These are phyloP conservation scores for Cephalopterus ornatus DNA, from an alignment of 2,113 vertebrate genomes.

Conservation along the genomic window DNA sequence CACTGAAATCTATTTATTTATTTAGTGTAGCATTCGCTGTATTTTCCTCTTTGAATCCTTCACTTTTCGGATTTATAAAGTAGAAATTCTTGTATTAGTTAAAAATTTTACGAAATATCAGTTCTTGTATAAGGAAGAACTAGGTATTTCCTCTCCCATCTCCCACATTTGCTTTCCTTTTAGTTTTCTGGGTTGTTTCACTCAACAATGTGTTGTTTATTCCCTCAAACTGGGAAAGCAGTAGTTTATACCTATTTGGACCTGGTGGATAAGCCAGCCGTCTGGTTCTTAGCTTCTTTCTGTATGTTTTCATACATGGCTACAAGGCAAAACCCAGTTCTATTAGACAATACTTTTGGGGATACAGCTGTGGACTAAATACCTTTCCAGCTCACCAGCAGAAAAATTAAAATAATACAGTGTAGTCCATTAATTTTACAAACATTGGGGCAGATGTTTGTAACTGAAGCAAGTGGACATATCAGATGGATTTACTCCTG, in stretches of 20 bases:
- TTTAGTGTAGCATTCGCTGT: neutral
- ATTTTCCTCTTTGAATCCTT: neutral
- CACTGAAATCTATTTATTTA: neutral
- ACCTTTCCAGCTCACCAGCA: neutral
- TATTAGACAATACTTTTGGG: neutral
- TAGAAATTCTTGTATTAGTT: neutral
- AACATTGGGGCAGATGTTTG: neutral
- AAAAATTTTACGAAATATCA: neutral
- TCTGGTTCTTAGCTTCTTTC: neutral
- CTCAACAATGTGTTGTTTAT: neutral
- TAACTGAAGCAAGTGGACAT: neutral
- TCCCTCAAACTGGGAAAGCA: neutral
- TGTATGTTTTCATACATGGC: neutral
- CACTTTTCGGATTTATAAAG: neutral
- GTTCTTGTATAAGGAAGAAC: neutral
- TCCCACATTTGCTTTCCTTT: neutral
- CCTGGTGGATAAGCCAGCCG: neutral
- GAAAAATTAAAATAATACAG: constrained; percentile 11
- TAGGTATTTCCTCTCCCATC: neutral
- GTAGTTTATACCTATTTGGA: neutral
- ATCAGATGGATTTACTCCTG: constrained; percentile 11
- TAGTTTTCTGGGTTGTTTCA: neutral
- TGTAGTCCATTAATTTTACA: constrained; percentile 21
- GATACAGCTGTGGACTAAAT: constrained; percentile 29
- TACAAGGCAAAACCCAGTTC: neutral